Percentiles rank a stretch among this genome's conserved stretches.
Conservation (phyloP, 2,113 vertebrate genomes). For the Hippocampus mohnikei region DNA sequence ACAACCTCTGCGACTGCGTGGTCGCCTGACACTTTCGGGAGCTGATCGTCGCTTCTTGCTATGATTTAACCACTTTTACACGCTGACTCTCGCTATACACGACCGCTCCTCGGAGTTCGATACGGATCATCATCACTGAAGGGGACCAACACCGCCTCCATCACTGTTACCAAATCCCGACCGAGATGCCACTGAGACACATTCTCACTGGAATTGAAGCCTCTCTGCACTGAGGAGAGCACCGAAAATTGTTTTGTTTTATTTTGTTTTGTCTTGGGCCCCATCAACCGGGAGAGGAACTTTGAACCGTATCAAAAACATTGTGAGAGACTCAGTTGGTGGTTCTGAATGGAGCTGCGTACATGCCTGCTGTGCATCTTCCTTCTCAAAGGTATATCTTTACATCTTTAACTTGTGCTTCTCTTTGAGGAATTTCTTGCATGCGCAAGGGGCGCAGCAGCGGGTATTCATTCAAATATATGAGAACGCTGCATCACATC, state of each 20-base stretch:
- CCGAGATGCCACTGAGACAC: slow-evolving; percentile 37
- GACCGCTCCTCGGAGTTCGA: slow-evolving; percentile 50
- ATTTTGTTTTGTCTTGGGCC: slow-evolving; percentile 19
- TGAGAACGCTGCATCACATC: too few relatives aligned
- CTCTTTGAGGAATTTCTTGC: too few relatives aligned
- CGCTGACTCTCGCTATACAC: slow-evolving; percentile 26
- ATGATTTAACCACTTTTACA: slow-evolving; percentile 31
- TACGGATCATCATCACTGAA: slow-evolving; percentile 25
- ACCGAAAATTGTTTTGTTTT: slow-evolving; percentile 24
- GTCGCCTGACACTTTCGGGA: slow-evolving; percentile 17
- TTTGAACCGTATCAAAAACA: slow-evolving; percentile 19
- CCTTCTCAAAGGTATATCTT: slow-evolving; percentile 66
- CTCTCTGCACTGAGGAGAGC: slow-evolving; percentile 36
- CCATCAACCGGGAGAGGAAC: slow-evolving; percentile 22
- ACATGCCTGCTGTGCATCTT: slow-evolving; percentile 63
- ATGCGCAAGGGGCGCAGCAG: too few relatives aligned
- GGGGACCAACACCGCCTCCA: neutral
- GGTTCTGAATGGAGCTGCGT: slow-evolving; percentile 64
- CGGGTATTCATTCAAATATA: too few relatives aligned
- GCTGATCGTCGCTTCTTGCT: slow-evolving; percentile 31
- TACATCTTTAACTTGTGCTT: neutral
- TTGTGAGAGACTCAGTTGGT: slow-evolving; percentile 6
- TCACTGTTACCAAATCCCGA: neutral
- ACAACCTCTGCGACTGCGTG: neutral
- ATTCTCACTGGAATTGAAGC: slow-evolving; percentile 42